Conservation (phyloP, 2,113 vertebrate species). For the Coregonus clupeaformis region DNA sequence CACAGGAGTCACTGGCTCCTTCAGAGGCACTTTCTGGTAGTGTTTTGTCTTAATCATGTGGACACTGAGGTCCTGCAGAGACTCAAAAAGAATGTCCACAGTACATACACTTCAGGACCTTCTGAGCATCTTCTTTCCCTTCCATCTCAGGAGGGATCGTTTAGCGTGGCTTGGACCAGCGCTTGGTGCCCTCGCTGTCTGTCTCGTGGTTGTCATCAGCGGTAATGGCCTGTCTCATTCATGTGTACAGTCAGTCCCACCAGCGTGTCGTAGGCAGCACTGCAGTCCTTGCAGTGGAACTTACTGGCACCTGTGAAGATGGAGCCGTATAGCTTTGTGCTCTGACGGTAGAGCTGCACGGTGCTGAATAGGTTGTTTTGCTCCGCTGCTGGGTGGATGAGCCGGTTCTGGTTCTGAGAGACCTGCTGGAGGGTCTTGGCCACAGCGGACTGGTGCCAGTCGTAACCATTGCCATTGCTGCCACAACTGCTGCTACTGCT, state of each 20-base stretch:
- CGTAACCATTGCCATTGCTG: conserved; percentile 93
- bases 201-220: conserved; percentile 98
- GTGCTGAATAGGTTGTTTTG: conserved; percentile 93
- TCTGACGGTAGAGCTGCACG: conserved; percentile 96
- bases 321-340: conserved; percentile 96
- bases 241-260: conserved; percentile 98
- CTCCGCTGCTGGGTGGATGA: conserved; percentile 77
- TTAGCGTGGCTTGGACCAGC: conserved; percentile 99
- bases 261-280: conserved; percentile 94
- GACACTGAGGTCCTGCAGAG: conserved; percentile 96
- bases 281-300: conserved; percentile 98
- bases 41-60: conserved; percentile 99
- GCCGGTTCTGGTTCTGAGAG: conserved; percentile 86
- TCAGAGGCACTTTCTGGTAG: conserved; percentile 99
- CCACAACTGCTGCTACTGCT: conserved; percentile 95
- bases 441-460: conserved; percentile 98
- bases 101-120: conserved; percentile 99
- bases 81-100: conserved; percentile 99
- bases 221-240: conserved; percentile 97
- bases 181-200: conserved; percentile 88
- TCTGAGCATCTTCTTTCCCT: conserved; percentile 97
- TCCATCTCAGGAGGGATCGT: conserved; percentile 97
- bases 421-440: conserved; percentile 95
- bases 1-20: conserved; percentile 96
- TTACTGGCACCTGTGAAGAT: conserved; percentile 99